Base-by-base conservation (phyloP, 2,113 vertebrate species). In the Sorex araneus region DNA sequence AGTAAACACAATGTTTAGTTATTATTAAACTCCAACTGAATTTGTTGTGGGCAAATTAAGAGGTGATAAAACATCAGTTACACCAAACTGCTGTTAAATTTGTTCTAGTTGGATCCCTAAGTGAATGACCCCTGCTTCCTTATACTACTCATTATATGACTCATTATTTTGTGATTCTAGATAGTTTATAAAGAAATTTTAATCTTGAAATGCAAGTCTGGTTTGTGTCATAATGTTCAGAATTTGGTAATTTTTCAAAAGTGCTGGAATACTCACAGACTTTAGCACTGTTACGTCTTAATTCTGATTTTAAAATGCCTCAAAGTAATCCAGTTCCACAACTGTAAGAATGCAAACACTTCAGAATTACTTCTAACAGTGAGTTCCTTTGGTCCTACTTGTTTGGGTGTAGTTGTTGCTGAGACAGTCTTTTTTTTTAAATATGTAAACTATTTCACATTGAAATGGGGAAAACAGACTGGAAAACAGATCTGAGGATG, bases 1-100 rank as follows among this genome's bases (percentile, higher is more conserved):
- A 77, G 54, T 82, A 79, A 93, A 81, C 12, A 63, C 11, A 83
- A 90, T 85, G 21, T 69, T 76, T 75, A 84, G 43, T 84, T 71
- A 81, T 83, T 30, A 94, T 83, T 78, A 84, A 47, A 63, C 21
- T 82, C 64, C 32, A 93, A 28, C 19, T 76, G 34, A 91, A 90
- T 89, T 80, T 94, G 74, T 78, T 94, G 64, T 78, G 34, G 84
- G 32, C 47, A 91, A 94, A 75, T 80, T 64, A 60, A 75, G 50
- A 86, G 73, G 81, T 71, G 69, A 83, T 77, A 76, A 95, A 91
- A 76, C 28, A 36, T 92, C 43, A 73, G 15, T 32, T 64, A 82
- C 70, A 80, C 36, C 63, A 83, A 90, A 76, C 77, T 80, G 13
- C 36, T 86, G 15, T 84, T 47, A 60, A 36, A 82, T 82, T 34